Base-by-base conservation (phyloP, 2,113 vertebrate species). In the Rynchops niger region DNA sequence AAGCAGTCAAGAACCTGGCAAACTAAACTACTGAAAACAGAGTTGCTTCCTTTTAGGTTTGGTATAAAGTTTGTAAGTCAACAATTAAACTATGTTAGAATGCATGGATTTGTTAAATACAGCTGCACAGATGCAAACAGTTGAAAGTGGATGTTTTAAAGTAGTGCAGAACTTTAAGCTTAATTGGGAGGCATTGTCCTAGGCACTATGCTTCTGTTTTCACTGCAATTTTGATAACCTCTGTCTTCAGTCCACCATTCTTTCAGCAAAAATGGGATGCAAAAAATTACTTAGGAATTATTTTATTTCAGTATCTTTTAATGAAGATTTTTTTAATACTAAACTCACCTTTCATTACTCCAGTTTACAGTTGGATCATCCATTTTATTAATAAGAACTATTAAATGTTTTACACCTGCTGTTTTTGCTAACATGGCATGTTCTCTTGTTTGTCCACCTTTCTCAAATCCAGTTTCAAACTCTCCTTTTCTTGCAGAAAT, bases 381-480 rank as follows among this genome's bases (percentile, higher is more conserved):
- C 99, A 99, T 99, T 98, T 99, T 99, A 98, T 99, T 99, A 97
- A 99, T 97, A 88, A 99, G 99, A 95, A 99, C 99, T 96, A 99
- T 99, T 97, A 99, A 98, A 95, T 99, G 99, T 90, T 99, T 99
- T 67, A 99, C 99, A 90, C 99, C 99, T 17, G 99, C 99, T 11
- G 99, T 99, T 98, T 99, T 99, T 92, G 99, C 99, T 97, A 99
- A 98, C 99, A 99, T 99, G 56, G 99, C 99, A 58, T 99, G 99
- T 92, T 99, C 99, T 97, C 99, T 98, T 9, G 99, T 99, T 97
- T 99, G 99, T 86, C 99, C 99, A 8, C 99, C 99, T 96, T 99
- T 99, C 97, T 99, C 99, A 98, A 99, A 99, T 93, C 99, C 99
- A 14, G 99, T 99, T 98, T 99, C 99, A 98, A 99, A 99, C 94